phyloP scores from a whole-genome alignment of 2,113 vertebrate genomes.

The Urocolius indicus region DNA sequence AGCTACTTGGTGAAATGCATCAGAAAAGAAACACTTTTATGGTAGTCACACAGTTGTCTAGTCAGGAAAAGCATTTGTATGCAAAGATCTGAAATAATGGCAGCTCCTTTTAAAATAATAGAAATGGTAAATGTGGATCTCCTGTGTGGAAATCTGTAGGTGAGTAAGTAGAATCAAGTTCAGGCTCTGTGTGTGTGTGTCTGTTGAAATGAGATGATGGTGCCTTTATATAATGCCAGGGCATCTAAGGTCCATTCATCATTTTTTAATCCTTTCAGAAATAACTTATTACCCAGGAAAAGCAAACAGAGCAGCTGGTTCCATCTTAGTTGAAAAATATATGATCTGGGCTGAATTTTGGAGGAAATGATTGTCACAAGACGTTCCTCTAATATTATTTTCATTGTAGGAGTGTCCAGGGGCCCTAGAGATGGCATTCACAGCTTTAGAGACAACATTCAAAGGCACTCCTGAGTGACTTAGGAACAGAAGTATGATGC shows the following conservation, averaged over 20 bases:
- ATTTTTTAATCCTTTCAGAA: slow-evolving; percentile 27
- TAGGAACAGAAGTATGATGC: not conserved
- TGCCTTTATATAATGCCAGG: not conserved
- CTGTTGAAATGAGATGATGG: not conserved
- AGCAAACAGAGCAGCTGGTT: not conserved
- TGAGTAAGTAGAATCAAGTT: not conserved
- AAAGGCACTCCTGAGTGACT: not conserved
- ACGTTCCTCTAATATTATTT: not conserved
- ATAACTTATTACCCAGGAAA: not conserved
- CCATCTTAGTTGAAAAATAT: not conserved
- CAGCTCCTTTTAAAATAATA: not conserved
- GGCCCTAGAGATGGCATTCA: too few relatives aligned
- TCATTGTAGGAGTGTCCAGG: not conserved
- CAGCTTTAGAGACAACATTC: not conserved
- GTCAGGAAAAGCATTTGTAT: not conserved
- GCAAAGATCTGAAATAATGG: not conserved
- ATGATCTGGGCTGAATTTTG: not conserved
- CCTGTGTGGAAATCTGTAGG: not conserved
- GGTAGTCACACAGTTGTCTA: not conserved
- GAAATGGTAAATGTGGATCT: not conserved
- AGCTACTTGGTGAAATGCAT: not conserved
- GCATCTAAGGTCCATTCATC: not conserved
- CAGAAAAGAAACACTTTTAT: not conserved
- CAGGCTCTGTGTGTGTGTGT: not conserved
- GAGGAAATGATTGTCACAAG: not conserved